phyloP scores from a whole-genome alignment of 2,888 invertebrate genomes.

The Andricus curvator region DNA sequence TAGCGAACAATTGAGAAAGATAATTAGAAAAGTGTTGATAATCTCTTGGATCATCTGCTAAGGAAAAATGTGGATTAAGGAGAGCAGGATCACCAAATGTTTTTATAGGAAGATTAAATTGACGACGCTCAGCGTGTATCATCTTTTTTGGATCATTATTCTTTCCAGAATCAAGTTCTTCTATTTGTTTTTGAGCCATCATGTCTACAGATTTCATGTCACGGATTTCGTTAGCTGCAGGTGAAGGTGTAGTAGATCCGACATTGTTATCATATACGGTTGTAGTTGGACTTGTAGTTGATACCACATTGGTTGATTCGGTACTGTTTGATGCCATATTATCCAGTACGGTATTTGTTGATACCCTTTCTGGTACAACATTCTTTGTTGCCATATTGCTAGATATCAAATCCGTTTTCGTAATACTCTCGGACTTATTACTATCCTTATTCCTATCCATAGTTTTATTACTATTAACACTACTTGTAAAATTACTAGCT shows the following conservation, averaged over 20 bases:
- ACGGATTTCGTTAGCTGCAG: not conserved
- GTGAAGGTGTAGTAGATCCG: not conserved
- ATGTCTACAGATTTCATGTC: not conserved
- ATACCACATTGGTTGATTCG: not conserved
- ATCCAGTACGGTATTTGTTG: not conserved
- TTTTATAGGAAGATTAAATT: not conserved
- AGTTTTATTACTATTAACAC: not conserved
- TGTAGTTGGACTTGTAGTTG: not conserved
- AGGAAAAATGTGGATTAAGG: not conserved
- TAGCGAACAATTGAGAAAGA: slow-evolving; percentile 46
- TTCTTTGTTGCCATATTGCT: not conserved
- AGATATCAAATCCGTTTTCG: not conserved
- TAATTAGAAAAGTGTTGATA: slow-evolving; percentile 51
- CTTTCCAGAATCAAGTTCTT: not conserved
- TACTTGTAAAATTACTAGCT: not conserved
- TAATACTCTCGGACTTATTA: not conserved
- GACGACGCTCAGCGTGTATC: slow-evolving; percentile 7
- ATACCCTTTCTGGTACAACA: not conserved
- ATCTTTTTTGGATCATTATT: not conserved
- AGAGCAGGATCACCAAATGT: not conserved
- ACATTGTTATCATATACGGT: not conserved
- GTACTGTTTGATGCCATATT: not conserved
- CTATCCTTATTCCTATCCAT: not conserved
- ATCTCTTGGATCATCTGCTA: slow-evolving; percentile 41
- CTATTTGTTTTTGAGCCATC: not conserved